Evolutionary conservation across 2,888 invertebrate species (phyloP).

Genomic region (Formica aserva): DNA sequence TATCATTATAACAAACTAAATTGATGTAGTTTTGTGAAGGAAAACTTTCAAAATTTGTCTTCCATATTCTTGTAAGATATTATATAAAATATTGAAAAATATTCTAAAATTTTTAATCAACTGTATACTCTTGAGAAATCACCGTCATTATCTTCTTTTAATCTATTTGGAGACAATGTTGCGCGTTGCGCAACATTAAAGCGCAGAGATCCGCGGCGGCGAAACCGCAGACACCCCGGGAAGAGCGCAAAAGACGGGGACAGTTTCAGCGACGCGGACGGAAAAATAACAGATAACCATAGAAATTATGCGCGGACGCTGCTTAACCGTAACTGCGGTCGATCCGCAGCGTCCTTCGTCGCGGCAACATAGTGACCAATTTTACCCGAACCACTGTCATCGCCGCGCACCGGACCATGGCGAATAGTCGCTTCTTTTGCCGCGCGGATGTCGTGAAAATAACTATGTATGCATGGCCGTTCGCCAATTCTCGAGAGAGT

Average conservation of each 20-base stretch:
- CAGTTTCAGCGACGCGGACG: slow-evolving; percentile 48
- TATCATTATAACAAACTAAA: not conserved
- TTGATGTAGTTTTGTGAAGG: not conserved
- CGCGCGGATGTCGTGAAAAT: slow-evolving; percentile 77
- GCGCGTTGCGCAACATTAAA: slow-evolving; percentile 12
- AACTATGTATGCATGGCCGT: slow-evolving; percentile 72
- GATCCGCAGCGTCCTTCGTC: slow-evolving; percentile 71
- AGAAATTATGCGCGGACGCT: slow-evolving; percentile 65
- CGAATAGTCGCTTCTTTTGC: slow-evolving; percentile 75
- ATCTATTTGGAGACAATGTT: slow-evolving; percentile 24
- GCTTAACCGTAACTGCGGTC: slow-evolving; percentile 74
- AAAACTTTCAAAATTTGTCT: not conserved
- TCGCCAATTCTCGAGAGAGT: slow-evolving; percentile 54
- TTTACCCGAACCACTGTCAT: slow-evolving; percentile 75
- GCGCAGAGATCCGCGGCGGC: slow-evolving; percentile 40
- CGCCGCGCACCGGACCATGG: slow-evolving; percentile 70
- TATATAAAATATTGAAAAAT: not conserved
- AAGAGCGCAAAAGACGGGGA: slow-evolving; percentile 40
- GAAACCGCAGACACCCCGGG: slow-evolving; percentile 57
- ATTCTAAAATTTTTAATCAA: slow-evolving; percentile 12
- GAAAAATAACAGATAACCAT: slow-evolving; percentile 52
- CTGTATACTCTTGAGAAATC: not conserved
- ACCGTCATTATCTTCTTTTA: slow-evolving; percentile 7
- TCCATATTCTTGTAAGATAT: not conserved
- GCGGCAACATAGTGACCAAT: slow-evolving; percentile 74